Conservation (phyloP, 2,113 vertebrate genomes). For the Noturus placidus region DNA sequence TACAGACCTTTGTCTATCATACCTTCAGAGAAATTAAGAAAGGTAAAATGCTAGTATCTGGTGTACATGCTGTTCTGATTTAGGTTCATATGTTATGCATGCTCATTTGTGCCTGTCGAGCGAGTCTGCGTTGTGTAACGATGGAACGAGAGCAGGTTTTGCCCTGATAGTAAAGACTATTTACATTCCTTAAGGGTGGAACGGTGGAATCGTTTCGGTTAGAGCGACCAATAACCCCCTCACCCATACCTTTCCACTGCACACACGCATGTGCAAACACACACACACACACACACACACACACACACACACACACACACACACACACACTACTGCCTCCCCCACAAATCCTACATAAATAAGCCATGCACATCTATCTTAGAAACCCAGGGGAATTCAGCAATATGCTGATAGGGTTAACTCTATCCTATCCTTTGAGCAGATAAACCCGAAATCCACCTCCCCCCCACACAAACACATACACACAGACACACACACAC, state of each 20-base stretch:
- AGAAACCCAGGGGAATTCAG: slow-evolving; percentile 1
- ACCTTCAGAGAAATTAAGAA: neutral
- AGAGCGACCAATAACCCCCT: neutral
- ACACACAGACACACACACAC: slow-evolving; percentile 25
- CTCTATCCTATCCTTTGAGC: slow-evolving; percentile 8
- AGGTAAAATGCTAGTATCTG: neutral
- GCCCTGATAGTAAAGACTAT: slow-evolving; percentile 42
- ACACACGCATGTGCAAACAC: neutral
- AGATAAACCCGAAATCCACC: slow-evolving; percentile 27
- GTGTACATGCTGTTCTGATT: neutral
- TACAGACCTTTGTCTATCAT: neutral
- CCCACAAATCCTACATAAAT: slow-evolving; percentile 29
- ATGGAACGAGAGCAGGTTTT: slow-evolving; percentile 25
- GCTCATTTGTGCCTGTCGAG: slow-evolving; percentile 33
- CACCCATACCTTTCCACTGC: neutral
- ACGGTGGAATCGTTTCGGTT: slow-evolving; percentile 29
- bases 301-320: neutral
- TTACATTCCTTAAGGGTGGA: slow-evolving; percentile 45
- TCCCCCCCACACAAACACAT: slow-evolving; percentile 18
- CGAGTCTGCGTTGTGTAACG: neutral
- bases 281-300: neutral
- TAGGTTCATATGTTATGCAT: slow-evolving; percentile 23
- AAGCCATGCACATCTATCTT: slow-evolving; percentile 30
- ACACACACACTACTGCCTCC: neutral
- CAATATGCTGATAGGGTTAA: slow-evolving; percentile 8